A percentile compares a stretch with the other conserved stretches of the same genome.
phyloP scores from a whole-genome alignment of 2,797 vertebrate genomes.

The Rhinoraja longicauda region DNA sequence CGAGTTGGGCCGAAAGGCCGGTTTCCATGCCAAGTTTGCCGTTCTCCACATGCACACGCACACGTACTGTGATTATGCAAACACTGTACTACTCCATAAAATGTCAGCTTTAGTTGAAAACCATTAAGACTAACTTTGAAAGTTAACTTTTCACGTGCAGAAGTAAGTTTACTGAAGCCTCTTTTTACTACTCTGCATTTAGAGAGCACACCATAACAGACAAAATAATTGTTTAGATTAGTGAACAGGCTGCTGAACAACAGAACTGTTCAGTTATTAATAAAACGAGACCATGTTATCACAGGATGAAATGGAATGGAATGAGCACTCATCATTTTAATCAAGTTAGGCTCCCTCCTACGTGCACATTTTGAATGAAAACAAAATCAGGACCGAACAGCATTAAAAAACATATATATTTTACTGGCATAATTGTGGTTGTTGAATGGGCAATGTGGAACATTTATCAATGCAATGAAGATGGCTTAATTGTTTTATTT shows the following conservation, averaged over 20 bases:
- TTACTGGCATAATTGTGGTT: neutral
- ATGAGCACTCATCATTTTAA: constrained; percentile 14
- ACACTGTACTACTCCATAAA: neutral
- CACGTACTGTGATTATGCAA: neutral
- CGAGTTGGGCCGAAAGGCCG: too few species aligned
- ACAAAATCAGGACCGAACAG: neutral
- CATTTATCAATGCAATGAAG: neutral
- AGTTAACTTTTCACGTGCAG: neutral
- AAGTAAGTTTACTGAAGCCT: constrained; percentile 14
- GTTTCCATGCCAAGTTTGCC: too few species aligned
- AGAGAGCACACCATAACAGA: neutral
- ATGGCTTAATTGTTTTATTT: constrained; percentile 32
- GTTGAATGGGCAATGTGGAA: neutral
- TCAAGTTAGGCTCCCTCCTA: neutral
- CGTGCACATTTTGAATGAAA: constrained; percentile 2
- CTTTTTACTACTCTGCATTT: constrained; percentile 3
- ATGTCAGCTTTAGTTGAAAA: neutral
- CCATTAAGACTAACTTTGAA: neutral
- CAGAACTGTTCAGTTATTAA: constrained; percentile 21
- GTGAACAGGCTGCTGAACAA: neutral
- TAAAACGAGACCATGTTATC: neutral
- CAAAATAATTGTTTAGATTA: neutral
- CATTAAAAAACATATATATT: neutral
- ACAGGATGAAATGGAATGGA: neutral
- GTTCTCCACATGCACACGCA: too few species aligned